These are phyloP conservation scores for Papilio gigon DNA, from an alignment of 2,888 invertebrate genomes.

Conservation along the genomic window DNA sequence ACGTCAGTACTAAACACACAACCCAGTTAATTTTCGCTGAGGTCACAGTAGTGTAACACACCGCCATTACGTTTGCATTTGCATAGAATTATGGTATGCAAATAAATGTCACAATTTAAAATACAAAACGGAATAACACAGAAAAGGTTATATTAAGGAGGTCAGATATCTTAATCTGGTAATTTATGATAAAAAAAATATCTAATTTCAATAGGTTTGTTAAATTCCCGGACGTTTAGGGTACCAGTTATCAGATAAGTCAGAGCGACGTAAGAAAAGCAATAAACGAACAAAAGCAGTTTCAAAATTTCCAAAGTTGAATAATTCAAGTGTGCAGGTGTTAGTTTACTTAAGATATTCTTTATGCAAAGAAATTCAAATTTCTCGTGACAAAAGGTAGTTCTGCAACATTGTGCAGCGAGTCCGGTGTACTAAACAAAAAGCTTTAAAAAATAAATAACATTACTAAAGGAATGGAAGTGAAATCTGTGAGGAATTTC, in stretches of 20 bases:
- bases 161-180: too few relatives aligned
- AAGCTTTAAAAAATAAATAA: conserved; percentile 2
- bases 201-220: too few relatives aligned
- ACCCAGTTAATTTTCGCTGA: background rate
- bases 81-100: background rate
- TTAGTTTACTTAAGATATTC: conserved; percentile 24
- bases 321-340: conserved; percentile 31
- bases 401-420: conserved; percentile 9
- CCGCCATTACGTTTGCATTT: background rate
- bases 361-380: conserved; percentile 8
- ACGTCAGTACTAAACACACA: background rate
- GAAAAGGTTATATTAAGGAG: too few relatives aligned
- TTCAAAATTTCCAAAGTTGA: conserved; percentile 25
- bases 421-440: conserved; percentile 2
- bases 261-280: conserved; percentile 32
- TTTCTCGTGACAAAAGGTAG: conserved; percentile 13
- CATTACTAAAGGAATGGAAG: background rate
- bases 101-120: background rate
- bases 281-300: conserved; percentile 39
- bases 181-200: too few relatives aligned
- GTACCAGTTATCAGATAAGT: too few relatives aligned
- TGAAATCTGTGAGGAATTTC: too few relatives aligned
- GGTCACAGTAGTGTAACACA: background rate
- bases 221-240: too few relatives aligned
- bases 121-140: background rate